These are phyloP conservation scores for Ciconia boyciana DNA, from an alignment of 2,113 vertebrate genomes.

Conservation along the genomic window DNA sequence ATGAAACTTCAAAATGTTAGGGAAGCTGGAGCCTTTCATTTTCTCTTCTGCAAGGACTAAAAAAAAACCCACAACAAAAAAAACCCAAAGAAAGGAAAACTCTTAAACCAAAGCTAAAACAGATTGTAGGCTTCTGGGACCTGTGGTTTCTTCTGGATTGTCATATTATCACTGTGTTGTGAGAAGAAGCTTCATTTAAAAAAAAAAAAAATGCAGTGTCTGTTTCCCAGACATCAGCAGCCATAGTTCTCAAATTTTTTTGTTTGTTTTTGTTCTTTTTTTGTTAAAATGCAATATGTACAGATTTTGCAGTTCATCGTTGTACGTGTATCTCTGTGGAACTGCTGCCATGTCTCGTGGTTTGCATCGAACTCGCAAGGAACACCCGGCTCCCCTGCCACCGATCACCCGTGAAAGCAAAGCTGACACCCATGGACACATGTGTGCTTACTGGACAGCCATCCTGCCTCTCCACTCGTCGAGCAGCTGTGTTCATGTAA, in stretches of 20 bases:
- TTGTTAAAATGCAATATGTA: constrained; percentile 70
- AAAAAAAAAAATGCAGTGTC: constrained; percentile 50
- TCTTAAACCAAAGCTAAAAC: constrained; percentile 15
- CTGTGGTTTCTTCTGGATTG: constrained; percentile 73
- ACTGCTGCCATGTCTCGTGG: constrained; percentile 74
- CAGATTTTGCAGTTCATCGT: constrained; percentile 73
- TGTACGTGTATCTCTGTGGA: constrained; percentile 73
- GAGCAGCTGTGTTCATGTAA: constrained; percentile 99
- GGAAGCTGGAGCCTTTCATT: constrained; percentile 70
- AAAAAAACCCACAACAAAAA: neutral
- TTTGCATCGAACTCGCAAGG: constrained; percentile 52
- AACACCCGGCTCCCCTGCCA: constrained; percentile 32
- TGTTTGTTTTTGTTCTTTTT: constrained; percentile 63
- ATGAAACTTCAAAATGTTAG: constrained; percentile 75
- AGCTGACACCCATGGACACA: constrained; percentile 71
- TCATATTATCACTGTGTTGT: constrained; percentile 51
- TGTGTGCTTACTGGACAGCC: constrained; percentile 69
- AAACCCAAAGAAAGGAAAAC: neutral
- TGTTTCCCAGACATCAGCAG: constrained; percentile 70
- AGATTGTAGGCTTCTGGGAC: constrained; percentile 62
- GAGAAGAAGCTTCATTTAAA: constrained; percentile 68
- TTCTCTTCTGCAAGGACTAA: constrained; percentile 50
- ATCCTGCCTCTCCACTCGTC: constrained; percentile 72
- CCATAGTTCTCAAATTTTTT: constrained; percentile 62
- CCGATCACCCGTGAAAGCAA: constrained; percentile 58